Evolutionary conservation across 2,797 vertebrate species (phyloP), one percentile per base, ranked within the genome.

Genomic region (Sebastes kiyomatsui): DNA sequence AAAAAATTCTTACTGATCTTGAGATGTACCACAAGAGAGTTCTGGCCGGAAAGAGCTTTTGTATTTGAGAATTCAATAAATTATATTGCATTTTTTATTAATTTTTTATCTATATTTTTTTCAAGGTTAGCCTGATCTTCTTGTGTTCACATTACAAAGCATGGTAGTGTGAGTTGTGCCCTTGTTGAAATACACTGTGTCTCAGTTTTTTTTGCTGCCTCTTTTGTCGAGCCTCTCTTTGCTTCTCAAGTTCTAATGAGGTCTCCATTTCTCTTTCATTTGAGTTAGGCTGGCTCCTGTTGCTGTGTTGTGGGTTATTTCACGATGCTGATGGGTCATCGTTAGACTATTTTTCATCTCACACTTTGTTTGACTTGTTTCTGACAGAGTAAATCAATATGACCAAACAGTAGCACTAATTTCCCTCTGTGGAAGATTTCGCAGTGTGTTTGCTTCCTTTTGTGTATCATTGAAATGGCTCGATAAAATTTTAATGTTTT

Each of bases 311-410:
- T 75, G 58, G 22, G 23, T 62, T 66, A 38, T 67, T 72, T 74
- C 52, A 56, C 46, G 55, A 70, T 46, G 27, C 55, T 59, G 42
- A 55, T 65, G 9, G 32, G 49, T 66, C 22, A 64, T 35, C 0
- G 1, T 77, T 52, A 20, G 7, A 49, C 4, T n/a, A 25, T 33
- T 14, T 61, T 69, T 69, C 16, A 35, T 55, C 22, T 75, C 18
- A 14, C 16, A 9, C 4, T 55, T 22, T 33, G 52, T 32, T 70
- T 67, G 22, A 69, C 42, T 4, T 59, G 4, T 62, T 23, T 52
- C 46, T 60, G 30, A 69, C 54, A 65, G 13, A 33, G 4, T 46
- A 62, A 81, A 78, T 73, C 67, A 69, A 65, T 80, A 52, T 20
- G 22, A 68, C 42, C 20, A 12, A 60, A 60, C 1, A 13, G 46